Percentiles rank a stretch among this genome's conserved stretches.
Evolutionary conservation across 1,140 invertebrate genomes (phyloP).

Genomic region (Dendrolimus punctatus): DNA sequence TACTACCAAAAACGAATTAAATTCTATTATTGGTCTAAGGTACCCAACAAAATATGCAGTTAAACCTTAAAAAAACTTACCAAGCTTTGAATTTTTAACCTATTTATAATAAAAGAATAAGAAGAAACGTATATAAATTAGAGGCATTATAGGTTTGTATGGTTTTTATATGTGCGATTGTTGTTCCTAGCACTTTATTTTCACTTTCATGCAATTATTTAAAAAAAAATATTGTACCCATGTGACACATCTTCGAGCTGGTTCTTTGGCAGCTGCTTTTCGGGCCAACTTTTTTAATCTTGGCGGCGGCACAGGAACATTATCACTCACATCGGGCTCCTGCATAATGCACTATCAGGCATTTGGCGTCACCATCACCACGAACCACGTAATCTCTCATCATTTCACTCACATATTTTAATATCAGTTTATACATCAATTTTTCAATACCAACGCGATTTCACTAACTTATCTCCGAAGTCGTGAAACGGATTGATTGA

Average conservation of each 20-base stretch:
- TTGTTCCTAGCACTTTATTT: too few species aligned
- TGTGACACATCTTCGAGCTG: constrained; percentile 46
- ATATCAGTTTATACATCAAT: constrained; percentile 5
- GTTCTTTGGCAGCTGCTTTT: constrained; percentile 38
- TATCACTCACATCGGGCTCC: constrained; percentile 14
- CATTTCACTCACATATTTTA: constrained; percentile 10
- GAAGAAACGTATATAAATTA: too few species aligned
- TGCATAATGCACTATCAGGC: constrained; percentile 16
- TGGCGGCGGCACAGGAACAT: constrained; percentile 55
- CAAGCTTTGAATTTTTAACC: too few species aligned
- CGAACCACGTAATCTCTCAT: constrained; percentile 19
- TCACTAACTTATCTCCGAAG: constrained; percentile 45
- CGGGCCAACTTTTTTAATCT: constrained; percentile 60
- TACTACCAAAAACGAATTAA: too few species aligned
- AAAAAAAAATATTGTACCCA: constrained; percentile 34
- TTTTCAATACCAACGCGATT: constrained; percentile 20
- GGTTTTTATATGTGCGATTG: too few species aligned
- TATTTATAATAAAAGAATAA: too few species aligned
- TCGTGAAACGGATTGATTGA: constrained; percentile 32
- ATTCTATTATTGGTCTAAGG: too few species aligned
- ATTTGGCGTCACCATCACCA: constrained; percentile 3
- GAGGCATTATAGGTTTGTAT: too few species aligned
- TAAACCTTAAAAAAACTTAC: too few species aligned
- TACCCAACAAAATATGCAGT: too few species aligned
- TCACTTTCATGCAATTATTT: too few species aligned